Conservation (phyloP, 2,888 invertebrate species). For the Hylaea fasciaria region DNA sequence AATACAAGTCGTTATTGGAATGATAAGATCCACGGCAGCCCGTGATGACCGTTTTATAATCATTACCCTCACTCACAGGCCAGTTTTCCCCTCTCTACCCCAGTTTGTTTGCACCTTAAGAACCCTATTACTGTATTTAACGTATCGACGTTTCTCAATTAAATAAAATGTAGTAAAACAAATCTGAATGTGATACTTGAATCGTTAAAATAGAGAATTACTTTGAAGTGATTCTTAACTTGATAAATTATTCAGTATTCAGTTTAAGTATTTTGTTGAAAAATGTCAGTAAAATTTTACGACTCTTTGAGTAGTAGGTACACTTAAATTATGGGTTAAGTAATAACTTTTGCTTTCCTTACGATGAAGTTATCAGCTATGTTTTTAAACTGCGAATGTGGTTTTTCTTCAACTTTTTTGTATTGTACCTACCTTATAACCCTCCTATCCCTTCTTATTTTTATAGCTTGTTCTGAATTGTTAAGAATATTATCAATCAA, state of each 20-base stretch:
- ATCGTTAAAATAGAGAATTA: conserved; percentile 26
- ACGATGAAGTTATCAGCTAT: conserved; percentile 34
- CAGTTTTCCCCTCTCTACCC: too few species aligned
- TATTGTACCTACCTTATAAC: not conserved
- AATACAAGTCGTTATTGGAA: too few species aligned
- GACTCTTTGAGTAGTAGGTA: conserved; percentile 36
- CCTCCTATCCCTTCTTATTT: too few species aligned
- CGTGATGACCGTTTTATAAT: too few species aligned
- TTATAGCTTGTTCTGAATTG: too few species aligned
- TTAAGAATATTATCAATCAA: too few species aligned
- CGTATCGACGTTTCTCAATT: conserved; percentile 1
- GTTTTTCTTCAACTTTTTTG: not conserved
- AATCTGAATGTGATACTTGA: conserved; percentile 9
- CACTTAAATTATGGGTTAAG: conserved; percentile 30
- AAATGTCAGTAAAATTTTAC: conserved; percentile 39
- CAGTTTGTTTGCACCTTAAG: too few species aligned
- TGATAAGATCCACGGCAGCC: too few species aligned
- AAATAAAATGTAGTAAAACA: conserved; percentile 13
- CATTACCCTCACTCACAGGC: too few species aligned
- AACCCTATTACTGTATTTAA: not conserved
- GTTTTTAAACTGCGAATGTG: conserved; percentile 27
- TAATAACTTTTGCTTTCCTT: conserved; percentile 41
- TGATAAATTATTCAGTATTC: conserved; percentile 34
- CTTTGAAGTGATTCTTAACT: conserved; percentile 19
- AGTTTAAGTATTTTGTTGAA: conserved; percentile 37